Percentiles rank a stretch among this genome's conserved stretches.
Evolutionary conservation across 2,797 vertebrate genomes (phyloP).

Genomic region (Lithobates pipiens): DNA sequence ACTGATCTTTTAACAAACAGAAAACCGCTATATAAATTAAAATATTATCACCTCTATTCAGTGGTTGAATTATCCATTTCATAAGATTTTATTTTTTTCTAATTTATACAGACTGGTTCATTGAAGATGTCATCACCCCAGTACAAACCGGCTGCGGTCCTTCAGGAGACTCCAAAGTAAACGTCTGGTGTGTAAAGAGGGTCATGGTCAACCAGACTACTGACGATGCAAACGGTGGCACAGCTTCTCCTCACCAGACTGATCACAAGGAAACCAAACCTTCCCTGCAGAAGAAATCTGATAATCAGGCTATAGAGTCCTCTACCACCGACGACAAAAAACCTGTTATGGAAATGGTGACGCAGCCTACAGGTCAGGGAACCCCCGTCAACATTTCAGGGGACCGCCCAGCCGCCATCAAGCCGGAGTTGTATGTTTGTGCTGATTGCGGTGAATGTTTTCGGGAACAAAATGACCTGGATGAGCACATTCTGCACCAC

Average conservation of each 20-base stretch:
- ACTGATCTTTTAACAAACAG: too few relatives aligned
- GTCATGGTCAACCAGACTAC: background rate
- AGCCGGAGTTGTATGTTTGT: background rate
- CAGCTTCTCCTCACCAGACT: background rate
- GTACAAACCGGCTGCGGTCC: background rate
- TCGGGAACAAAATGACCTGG: background rate
- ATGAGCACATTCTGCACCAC: background rate
- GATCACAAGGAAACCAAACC: background rate
- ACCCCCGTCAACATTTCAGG: background rate
- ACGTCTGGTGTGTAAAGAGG: slow-evolving; percentile 27
- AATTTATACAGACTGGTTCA: slow-evolving; percentile 5
- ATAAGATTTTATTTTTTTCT: background rate
- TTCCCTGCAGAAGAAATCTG: background rate
- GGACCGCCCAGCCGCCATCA: background rate
- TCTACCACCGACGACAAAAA: background rate
- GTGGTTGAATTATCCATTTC: too few relatives aligned
- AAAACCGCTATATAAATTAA: too few relatives aligned
- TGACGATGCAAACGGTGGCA: background rate
- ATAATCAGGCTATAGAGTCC: background rate
- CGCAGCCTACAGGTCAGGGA: background rate
- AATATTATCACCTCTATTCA: too few relatives aligned
- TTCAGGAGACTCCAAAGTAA: background rate
- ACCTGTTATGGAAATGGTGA: background rate
- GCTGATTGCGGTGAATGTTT: background rate
- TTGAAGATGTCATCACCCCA: slow-evolving; percentile 8